Conservation (phyloP, 1,140 invertebrate species). For the Drosophila nigrodunni region DNA sequence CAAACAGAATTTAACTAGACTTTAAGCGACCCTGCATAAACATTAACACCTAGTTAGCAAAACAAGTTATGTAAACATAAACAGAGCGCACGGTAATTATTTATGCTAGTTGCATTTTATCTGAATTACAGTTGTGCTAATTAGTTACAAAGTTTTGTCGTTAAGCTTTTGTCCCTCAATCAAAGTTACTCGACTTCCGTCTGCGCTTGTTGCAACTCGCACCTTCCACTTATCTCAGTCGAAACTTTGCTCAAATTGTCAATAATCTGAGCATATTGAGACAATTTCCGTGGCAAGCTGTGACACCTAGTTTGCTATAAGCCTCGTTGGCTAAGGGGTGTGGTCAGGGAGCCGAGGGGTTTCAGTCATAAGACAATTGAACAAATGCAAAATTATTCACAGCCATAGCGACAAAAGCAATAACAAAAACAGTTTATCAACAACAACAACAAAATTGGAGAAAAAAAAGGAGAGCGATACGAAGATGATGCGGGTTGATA, state of each 20-base stretch:
- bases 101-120: too few species aligned
- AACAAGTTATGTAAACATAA: background rate
- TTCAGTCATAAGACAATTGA: constrained; percentile 27
- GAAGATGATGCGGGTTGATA: background rate
- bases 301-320: constrained; percentile 10
- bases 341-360: background rate
- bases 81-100: too few species aligned
- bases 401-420: constrained; percentile 23
- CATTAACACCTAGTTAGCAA: background rate
- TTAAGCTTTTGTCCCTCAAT: background rate
- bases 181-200: background rate
- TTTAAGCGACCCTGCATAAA: background rate
- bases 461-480: background rate
- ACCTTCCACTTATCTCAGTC: background rate
- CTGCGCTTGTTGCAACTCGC: background rate
- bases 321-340: background rate
- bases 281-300: constrained; percentile 51
- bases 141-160: background rate
- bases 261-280: constrained; percentile 51
- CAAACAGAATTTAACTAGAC: background rate
- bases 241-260: constrained; percentile 24
- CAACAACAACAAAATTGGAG: background rate
- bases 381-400: constrained; percentile 47
- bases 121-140: background rate
- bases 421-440: constrained; percentile 24